Percentiles rank a stretch among this genome's conserved stretches.
Evolutionary conservation across 2,113 vertebrate genomes (phyloP).

Genomic region (Phodopus roborovskii): DNA sequence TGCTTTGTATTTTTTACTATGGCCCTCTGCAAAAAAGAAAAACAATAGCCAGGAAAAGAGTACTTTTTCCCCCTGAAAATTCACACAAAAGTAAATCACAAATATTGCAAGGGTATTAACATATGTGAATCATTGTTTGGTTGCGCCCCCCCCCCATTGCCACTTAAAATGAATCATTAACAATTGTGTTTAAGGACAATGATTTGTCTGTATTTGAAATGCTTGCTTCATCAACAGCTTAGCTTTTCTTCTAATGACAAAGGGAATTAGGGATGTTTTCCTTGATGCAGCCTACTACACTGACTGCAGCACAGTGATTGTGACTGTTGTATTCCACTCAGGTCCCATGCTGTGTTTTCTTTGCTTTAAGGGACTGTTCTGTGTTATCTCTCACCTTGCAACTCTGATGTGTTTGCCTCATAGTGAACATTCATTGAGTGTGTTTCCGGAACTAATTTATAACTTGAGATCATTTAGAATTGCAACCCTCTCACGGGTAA

Average conservation of each 20-base stretch:
- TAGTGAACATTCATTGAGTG: not conserved
- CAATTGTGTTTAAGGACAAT: slow-evolving; percentile 33
- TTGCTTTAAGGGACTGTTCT: rapidly evolving
- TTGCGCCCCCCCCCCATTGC: slow-evolving; percentile 13
- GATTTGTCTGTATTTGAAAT: not conserved
- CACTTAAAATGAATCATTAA: slow-evolving; percentile 18
- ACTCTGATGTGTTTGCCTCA: not conserved
- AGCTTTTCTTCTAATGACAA: not conserved
- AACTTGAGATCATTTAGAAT: not conserved
- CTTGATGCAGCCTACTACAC: not conserved
- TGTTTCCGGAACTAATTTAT: not conserved
- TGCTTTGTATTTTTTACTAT: slow-evolving; percentile 50
- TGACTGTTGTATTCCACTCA: not conserved
- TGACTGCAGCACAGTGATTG: not conserved
- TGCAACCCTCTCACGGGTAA: not conserved
- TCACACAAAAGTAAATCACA: slow-evolving; percentile 30
- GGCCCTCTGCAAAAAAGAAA: slow-evolving; percentile 45
- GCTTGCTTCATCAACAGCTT: slow-evolving; percentile 36
- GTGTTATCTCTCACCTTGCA: not conserved
- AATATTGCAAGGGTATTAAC: not conserved
- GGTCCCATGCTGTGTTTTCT: not conserved
- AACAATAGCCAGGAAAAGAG: slow-evolving; percentile 38
- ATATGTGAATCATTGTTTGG: not conserved
- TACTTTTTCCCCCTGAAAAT: not conserved
- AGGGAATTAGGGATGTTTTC: not conserved